A percentile compares a stretch with the other conserved stretches of the same genome.
Evolutionary conservation across 2,888 invertebrate species (phyloP).

Genomic region (Aleiodes alternator): DNA sequence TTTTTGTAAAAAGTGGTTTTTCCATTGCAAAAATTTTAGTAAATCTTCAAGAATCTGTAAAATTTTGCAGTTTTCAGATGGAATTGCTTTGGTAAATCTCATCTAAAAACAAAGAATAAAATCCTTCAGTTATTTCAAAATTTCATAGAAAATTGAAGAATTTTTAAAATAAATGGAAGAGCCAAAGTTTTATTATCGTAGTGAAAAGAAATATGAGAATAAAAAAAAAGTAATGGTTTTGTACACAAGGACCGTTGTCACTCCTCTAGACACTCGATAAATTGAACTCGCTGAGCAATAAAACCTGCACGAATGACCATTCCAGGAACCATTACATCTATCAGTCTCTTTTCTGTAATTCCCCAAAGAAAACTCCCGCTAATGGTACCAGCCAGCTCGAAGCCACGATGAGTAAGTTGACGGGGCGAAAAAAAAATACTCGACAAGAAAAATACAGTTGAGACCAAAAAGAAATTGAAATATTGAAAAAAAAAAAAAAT

Average conservation of each 20-base stretch:
- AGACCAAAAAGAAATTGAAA: not conserved
- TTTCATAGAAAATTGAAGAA: not conserved
- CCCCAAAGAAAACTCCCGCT: conserved; percentile 39
- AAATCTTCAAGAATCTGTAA: no score
- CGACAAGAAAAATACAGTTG: conserved; percentile 12
- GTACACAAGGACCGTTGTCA: conserved; percentile 33
- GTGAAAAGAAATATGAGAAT: conserved; percentile 6
- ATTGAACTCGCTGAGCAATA: conserved; percentile 41
- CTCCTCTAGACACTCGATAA: conserved; percentile 45
- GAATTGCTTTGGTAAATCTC: no score
- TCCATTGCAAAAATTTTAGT: no score
- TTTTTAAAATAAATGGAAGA: not conserved
- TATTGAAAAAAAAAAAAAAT: not conserved
- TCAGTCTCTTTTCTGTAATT: conserved; percentile 18
- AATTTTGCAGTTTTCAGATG: no score
- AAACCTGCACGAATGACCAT: conserved; percentile 37
- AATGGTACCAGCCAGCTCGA: conserved; percentile 32
- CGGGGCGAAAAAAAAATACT: not conserved
- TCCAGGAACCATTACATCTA: conserved; percentile 41
- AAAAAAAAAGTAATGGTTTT: conserved; percentile 11
- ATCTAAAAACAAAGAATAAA: no score
- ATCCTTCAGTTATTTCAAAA: no score
- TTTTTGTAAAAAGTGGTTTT: no score
- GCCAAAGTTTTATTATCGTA: not conserved
- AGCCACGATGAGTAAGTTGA: conserved; percentile 6